phyloP scores from a whole-genome alignment of 2,888 invertebrate genomes.

The Perizoma affinitatum region DNA sequence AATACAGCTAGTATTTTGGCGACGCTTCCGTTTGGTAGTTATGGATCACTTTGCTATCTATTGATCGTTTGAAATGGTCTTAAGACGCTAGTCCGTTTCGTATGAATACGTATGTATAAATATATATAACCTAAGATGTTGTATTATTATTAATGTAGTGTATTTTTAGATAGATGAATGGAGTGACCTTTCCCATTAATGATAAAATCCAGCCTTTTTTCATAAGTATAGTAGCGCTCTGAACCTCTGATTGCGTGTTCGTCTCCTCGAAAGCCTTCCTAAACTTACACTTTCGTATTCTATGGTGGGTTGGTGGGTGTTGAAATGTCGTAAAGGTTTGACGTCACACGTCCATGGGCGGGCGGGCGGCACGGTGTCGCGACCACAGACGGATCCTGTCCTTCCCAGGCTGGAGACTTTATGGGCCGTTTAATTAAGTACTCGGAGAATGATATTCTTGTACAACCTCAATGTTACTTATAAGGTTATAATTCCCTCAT shows the following conservation, averaged over 20 bases:
- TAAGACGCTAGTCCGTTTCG: no score
- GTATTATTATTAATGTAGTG: no score
- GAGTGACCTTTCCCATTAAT: conserved; percentile 4
- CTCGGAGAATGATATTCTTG: no score
- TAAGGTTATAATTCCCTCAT: no score
- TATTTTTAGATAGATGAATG: no score
- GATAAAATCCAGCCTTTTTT: conserved; percentile 8
- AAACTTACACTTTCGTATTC: background rate
- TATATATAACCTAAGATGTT: no score
- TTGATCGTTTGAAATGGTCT: no score
- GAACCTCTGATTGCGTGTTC: conserved; percentile 5
- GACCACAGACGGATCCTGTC: conserved; percentile 42
- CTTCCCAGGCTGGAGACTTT: conserved; percentile 14
- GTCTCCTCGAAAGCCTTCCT: conserved; percentile 9
- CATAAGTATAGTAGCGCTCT: conserved; percentile 5
- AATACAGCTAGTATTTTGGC: no score
- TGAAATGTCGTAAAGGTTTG: conserved; percentile 40
- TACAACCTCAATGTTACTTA: no score
- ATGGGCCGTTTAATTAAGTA: background rate
- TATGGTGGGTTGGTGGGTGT: background rate
- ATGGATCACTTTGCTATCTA: no score
- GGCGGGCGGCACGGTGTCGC: conserved; percentile 49
- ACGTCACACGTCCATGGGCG: conserved; percentile 60
- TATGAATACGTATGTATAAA: no score
- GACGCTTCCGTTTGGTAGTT: no score